Base-by-base conservation (phyloP, 2,888 invertebrate genomes). In the Noctua pronuba region DNA sequence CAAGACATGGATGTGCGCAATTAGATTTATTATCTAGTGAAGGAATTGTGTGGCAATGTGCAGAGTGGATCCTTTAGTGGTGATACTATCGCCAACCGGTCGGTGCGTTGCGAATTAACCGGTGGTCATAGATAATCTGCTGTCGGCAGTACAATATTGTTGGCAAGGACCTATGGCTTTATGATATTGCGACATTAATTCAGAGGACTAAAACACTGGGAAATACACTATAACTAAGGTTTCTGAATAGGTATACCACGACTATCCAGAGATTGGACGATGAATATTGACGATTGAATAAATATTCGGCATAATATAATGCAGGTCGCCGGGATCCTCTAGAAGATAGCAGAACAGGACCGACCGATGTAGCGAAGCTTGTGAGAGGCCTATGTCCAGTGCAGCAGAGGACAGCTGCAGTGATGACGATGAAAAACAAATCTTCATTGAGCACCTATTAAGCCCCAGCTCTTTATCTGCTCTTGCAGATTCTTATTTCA, bases 31-130 rank as follows among this genome's bases (percentile, higher is more conserved):
- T 72, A 78, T 72, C 35, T 58, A 65, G 64, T 78, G 67, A 41
- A 84, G 77, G 73, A 69, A 70, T 66, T 78, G 21, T 83, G 81
- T 75, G 71, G 84, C 77, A 81, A 71, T 65, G 49, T 64, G 35
- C 76, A 46, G 41, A 41, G 65, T 38, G 41, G 31, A 67, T 71
- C 66, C 77, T 70, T 41, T 44, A 60, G 46, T 1, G 13, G 13
- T 44, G 69, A 84, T 67, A 10, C 10, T 73, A 64, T 69, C 69
- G 62, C 46, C 4, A n/a, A 10, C 60, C 55, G 24, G 13, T 21
- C 21, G 41, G 28, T 60, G 55, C 28, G 60, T 74, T 84, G 68
- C 41, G 49, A 80, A 76, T 68, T 60, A 13, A 60, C 49, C 44
- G 41, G 31, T 38, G 35, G 18, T 6, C 44, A 21, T 65, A 52